A percentile compares a stretch with the other conserved stretches of the same genome.
Conservation (phyloP, 2,113 vertebrate species). For the Myiozetetes cayanensis region DNA sequence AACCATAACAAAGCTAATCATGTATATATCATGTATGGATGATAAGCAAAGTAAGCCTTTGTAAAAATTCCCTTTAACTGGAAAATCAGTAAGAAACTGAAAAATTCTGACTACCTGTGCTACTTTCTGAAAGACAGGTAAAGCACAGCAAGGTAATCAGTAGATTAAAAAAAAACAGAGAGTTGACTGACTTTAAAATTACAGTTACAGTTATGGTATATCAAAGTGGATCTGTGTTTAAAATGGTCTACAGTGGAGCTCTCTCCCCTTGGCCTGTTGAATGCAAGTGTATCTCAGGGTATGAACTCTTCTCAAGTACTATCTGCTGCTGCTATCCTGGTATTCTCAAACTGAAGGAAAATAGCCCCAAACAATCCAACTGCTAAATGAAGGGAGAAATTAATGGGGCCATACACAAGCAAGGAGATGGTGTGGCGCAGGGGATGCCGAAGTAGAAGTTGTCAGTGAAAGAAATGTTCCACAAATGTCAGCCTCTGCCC, state of each 20-base stretch:
- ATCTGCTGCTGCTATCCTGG: not conserved
- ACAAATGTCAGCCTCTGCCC: not conserved
- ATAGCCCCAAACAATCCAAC: not conserved
- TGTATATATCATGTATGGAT: not conserved
- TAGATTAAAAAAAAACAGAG: not conserved
- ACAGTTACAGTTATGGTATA: not conserved
- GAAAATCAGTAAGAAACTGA: conserved; percentile 2
- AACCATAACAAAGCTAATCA: not conserved
- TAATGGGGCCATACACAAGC: not conserved
- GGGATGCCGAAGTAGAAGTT: not conserved
- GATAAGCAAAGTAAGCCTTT: not conserved
- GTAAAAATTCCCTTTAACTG: not conserved
- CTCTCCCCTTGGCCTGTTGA: not conserved
- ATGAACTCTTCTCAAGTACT: not conserved
- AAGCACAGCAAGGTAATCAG: not conserved
- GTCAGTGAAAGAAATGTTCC: not conserved
- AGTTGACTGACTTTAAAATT: not conserved
- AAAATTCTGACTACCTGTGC: not conserved
- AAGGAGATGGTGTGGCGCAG: not conserved
- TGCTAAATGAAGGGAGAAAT: not conserved
- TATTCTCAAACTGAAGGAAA: not conserved
- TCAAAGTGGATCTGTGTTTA: not conserved
- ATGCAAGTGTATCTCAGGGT: not conserved
- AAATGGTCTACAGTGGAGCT: not conserved
- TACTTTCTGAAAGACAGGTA: not conserved